These are phyloP conservation scores for Turdus rufiventris DNA, from an alignment of 2,113 vertebrate genomes.

Conservation along the genomic window DNA sequence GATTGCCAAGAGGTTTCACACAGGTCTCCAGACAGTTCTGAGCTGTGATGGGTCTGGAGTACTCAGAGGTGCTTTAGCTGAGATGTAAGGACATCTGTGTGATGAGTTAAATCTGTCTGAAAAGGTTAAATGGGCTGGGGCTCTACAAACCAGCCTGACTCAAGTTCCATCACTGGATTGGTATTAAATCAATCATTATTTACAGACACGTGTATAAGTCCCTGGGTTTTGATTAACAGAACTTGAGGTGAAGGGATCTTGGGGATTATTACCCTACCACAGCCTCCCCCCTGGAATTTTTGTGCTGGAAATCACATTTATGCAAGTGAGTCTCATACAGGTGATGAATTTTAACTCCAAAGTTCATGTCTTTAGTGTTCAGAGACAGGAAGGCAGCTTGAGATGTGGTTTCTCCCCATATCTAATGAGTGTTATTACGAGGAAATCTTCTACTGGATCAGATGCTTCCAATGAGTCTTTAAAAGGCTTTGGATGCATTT, in stretches of 20 bases:
- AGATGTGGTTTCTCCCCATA: neutral
- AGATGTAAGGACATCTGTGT: neutral
- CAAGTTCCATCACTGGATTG: neutral
- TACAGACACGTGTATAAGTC: neutral
- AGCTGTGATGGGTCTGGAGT: neutral
- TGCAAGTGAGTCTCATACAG: neutral
- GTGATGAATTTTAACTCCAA: neutral
- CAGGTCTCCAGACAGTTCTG: neutral
- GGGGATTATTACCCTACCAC: neutral
- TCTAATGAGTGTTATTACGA: neutral
- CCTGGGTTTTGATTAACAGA: neutral
- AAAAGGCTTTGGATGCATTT: constrained; percentile 10
- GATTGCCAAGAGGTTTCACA: neutral
- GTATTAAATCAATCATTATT: neutral
- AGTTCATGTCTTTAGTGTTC: neutral
- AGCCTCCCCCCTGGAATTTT: neutral
- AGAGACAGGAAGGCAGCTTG: constrained; percentile 15
- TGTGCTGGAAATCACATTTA: neutral
- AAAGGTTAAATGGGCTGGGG: neutral
- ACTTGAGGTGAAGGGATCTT: neutral
- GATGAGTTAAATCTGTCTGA: neutral
- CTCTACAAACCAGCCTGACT: neutral
- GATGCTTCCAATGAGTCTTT: neutral
- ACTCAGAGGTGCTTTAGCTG: neutral
- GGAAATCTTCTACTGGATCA: constrained; percentile 9